Percentiles rank a stretch among this genome's conserved stretches.
Evolutionary conservation across 1,140 invertebrate species (phyloP).

Genomic region (Euura lappo): DNA sequence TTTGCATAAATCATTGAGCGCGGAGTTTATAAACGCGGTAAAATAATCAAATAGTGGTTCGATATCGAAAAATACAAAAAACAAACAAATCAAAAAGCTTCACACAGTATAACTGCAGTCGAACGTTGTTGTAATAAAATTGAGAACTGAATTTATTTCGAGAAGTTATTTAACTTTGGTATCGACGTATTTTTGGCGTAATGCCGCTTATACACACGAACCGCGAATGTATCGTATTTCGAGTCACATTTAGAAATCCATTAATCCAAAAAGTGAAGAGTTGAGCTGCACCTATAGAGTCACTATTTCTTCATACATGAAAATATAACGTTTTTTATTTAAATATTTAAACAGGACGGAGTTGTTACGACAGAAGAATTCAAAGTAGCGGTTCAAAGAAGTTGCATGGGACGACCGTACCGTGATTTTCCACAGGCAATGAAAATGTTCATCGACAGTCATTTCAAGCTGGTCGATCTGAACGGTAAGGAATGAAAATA

Average conservation of each 20-base stretch:
- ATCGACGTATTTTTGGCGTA: background rate
- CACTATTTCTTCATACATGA: background rate
- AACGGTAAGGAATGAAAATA: conserved; percentile 60
- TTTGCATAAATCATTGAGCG: too few species aligned
- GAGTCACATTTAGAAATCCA: background rate
- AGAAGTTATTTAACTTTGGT: background rate
- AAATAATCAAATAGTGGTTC: too few species aligned
- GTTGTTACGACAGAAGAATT: conserved; percentile 82
- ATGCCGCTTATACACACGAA: conserved; percentile 1
- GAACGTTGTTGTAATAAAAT: conserved; percentile 2
- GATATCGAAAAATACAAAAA: too few species aligned
- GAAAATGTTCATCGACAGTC: conserved; percentile 83
- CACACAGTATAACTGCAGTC: too few species aligned
- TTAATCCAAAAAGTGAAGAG: background rate
- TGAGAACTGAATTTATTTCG: conserved; percentile 5
- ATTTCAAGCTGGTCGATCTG: conserved; percentile 81
- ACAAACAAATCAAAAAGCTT: too few species aligned
- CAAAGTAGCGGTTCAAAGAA: conserved; percentile 79
- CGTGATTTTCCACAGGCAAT: conserved; percentile 82
- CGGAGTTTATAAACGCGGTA: too few species aligned
- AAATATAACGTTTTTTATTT: background rate
- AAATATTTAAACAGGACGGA: conserved; percentile 70
- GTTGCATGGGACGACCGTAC: conserved; percentile 78
- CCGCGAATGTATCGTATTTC: background rate
- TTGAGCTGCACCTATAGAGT: background rate